Conservation (phyloP, 2,888 invertebrate genomes). For the Xanthia togata region DNA sequence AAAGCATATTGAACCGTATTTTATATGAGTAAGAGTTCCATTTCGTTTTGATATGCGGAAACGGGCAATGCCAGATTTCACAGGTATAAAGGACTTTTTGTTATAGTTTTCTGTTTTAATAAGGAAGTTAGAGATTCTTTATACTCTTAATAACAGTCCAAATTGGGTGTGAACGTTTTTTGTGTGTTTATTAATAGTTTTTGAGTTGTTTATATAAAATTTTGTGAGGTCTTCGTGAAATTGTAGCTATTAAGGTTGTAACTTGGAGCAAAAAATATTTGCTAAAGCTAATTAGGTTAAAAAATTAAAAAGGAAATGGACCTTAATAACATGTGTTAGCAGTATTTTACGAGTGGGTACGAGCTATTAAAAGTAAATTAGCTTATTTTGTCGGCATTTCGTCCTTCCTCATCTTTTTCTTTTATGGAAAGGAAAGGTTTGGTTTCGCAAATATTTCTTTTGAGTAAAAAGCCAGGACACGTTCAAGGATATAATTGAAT, state of each 20-base stretch:
- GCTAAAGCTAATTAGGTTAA: slow-evolving; percentile 63
- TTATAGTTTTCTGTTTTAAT: slow-evolving; percentile 82
- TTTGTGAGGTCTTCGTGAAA: slow-evolving; percentile 71
- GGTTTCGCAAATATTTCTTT: slow-evolving; percentile 46
- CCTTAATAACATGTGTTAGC: slow-evolving; percentile 64
- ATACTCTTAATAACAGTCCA: slow-evolving; percentile 76
- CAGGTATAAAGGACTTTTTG: slow-evolving; percentile 77
- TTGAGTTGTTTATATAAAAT: slow-evolving; percentile 73
- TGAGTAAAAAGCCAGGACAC: slow-evolving; percentile 34
- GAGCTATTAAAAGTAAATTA: slow-evolving; percentile 66
- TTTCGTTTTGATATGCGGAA: background rate
- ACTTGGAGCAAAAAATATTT: slow-evolving; percentile 60
- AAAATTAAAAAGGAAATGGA: slow-evolving; percentile 60
- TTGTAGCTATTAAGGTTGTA: slow-evolving; percentile 51
- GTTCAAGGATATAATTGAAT: slow-evolving; percentile 19
- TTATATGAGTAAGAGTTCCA: background rate
- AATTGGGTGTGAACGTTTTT: slow-evolving; percentile 84
- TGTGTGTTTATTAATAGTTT: slow-evolving; percentile 76
- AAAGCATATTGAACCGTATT: slow-evolving; percentile 64
- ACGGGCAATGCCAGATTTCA: slow-evolving; percentile 37
- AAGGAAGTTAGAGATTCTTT: slow-evolving; percentile 79
- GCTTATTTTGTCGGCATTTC: slow-evolving; percentile 50
- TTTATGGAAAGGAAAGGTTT: slow-evolving; percentile 32
- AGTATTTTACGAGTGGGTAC: slow-evolving; percentile 59
- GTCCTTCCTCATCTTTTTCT: slow-evolving; percentile 34